Conservation (phyloP, 2,797 vertebrate genomes). For the Lemur catta region DNA sequence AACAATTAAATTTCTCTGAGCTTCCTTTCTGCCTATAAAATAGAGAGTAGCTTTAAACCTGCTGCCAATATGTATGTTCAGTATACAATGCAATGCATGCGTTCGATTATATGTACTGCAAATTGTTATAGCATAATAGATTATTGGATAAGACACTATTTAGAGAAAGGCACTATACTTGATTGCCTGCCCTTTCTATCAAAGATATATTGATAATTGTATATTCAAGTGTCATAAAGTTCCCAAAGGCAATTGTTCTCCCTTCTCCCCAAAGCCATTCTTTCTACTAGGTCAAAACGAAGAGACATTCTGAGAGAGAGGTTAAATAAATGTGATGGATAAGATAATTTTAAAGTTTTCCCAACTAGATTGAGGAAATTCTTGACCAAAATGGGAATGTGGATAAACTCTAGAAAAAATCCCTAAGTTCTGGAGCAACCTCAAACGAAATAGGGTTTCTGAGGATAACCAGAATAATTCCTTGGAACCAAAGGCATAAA, state of each 20-base stretch:
- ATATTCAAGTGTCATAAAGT: neutral
- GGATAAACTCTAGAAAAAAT: neutral
- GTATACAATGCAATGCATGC: neutral
- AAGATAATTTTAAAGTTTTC: conserved; percentile 19
- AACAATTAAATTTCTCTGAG: neutral
- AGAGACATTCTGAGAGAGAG: neutral
- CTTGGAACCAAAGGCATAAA: neutral
- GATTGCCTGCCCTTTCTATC: neutral
- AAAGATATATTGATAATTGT: neutral
- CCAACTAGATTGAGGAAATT: neutral
- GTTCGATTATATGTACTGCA: neutral
- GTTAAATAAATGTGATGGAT: neutral
- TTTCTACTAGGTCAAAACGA: neutral
- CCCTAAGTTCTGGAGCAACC: neutral
- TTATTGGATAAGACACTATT: neutral
- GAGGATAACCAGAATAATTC: neutral
- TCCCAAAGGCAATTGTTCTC: neutral
- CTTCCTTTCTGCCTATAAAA: neutral
- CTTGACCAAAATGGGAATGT: neutral
- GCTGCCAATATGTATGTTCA: neutral
- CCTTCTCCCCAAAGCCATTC: neutral
- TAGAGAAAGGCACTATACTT: neutral
- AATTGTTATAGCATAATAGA: neutral
- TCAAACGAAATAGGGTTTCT: neutral
- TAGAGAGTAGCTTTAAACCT: neutral